These are phyloP conservation scores for Metridium senile DNA, from an alignment of 92 coral and sea anemone species.

Conservation along the genomic window DNA sequence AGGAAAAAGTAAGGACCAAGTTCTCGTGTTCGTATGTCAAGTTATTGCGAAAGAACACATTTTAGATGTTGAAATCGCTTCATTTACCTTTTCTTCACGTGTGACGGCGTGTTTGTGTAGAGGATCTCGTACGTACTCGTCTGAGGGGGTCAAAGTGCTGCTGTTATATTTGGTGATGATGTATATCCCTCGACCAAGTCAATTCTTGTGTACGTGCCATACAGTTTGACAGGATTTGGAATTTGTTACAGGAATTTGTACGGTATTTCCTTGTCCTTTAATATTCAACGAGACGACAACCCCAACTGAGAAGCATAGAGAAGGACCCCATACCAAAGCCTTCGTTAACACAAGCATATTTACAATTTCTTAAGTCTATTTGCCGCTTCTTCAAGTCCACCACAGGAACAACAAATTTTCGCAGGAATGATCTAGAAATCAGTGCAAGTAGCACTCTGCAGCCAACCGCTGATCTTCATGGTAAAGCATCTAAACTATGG, in stretches of 20 bases:
- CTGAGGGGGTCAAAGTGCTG: conserved; percentile 30
- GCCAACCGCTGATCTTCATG: not conserved
- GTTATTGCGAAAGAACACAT: conserved; percentile 11
- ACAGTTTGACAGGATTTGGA: conserved; percentile 5
- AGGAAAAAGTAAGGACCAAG: not conserved
- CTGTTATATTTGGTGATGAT: conserved; percentile 32
- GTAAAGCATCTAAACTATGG: not conserved
- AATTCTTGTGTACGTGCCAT: conserved; percentile 23
- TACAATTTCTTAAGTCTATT: not conserved
- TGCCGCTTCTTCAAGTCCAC: not conserved
- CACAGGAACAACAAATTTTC: not conserved
- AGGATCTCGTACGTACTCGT: not conserved
- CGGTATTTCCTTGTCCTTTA: not conserved
- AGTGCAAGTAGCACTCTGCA: not conserved
- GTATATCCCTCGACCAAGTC: not conserved
- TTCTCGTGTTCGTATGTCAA: not conserved
- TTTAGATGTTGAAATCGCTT: conserved; percentile 27
- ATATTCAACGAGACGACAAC: not conserved
- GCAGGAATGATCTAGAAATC: conserved; percentile 19
- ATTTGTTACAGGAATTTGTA: conserved; percentile 11
- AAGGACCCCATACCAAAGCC: not conserved
- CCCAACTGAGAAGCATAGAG: too few species aligned
- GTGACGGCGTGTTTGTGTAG: conserved; percentile 10
- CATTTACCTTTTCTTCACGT: conserved; percentile 27
- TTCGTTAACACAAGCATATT: conserved; percentile 2